These are phyloP conservation scores for Ips nitidus DNA, from an alignment of 1,140 invertebrate genomes.

Conservation along the genomic window DNA sequence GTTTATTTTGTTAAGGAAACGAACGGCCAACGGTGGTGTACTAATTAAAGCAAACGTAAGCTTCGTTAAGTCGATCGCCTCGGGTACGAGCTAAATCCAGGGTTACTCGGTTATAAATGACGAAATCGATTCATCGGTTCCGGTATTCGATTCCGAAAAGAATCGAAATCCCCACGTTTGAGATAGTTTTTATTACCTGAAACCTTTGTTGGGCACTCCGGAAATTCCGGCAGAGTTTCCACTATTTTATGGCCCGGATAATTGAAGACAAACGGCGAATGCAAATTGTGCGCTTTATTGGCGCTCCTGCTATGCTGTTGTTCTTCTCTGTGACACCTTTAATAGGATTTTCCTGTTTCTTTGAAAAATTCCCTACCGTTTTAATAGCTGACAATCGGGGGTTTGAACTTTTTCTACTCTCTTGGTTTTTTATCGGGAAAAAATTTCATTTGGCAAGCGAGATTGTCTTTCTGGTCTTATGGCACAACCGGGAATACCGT, in stretches of 20 bases:
- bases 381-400: too few relatives aligned
- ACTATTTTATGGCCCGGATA: constrained; percentile 26
- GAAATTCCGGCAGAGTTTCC: constrained; percentile 23
- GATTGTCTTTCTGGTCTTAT: too few relatives aligned
- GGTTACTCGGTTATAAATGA: constrained; percentile 20
- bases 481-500: too few relatives aligned
- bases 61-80: constrained; percentile 41
- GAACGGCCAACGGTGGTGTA: constrained; percentile 40
- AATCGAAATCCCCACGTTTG: constrained; percentile 1
- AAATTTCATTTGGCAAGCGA: too few relatives aligned
- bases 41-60: constrained; percentile 44
- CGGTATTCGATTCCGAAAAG: neutral
- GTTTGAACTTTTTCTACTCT: too few relatives aligned
- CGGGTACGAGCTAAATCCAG: constrained; percentile 24
- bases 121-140: constrained; percentile 8
- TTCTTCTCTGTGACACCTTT: neutral
- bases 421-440: too few relatives aligned
- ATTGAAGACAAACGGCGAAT: constrained; percentile 31
- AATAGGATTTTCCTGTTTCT: constrained; percentile 6
- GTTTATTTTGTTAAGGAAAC: constrained; percentile 41
- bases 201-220: constrained; percentile 29
- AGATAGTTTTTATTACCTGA: constrained; percentile 24
- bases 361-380: neutral
- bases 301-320: neutral
- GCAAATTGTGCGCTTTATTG: constrained; percentile 23